Evolutionary conservation across 2,888 invertebrate genomes (phyloP).

Genomic region (Ennomos quercinarius): DNA sequence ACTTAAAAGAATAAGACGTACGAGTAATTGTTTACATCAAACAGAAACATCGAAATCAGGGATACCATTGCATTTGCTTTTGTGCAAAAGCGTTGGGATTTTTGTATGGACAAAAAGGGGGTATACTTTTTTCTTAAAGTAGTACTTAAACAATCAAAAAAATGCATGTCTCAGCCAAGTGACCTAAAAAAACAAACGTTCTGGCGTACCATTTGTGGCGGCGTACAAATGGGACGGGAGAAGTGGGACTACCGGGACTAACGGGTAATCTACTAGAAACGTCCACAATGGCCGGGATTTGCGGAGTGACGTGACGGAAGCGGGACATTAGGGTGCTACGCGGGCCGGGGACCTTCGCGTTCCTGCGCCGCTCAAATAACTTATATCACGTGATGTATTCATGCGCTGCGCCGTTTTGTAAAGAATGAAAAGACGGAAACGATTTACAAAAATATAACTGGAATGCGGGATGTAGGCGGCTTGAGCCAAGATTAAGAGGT

Average conservation of each 20-base stretch:
- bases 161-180: slow-evolving; percentile 2
- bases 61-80: too few species aligned
- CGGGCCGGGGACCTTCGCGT: slow-evolving; percentile 8
- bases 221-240: slow-evolving; percentile 13
- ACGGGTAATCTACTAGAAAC: slow-evolving; percentile 24
- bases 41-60: too few species aligned
- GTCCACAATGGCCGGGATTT: slow-evolving; percentile 24
- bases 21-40: too few species aligned
- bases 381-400: slow-evolving; percentile 16
- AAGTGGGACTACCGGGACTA: not conserved
- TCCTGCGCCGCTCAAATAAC: slow-evolving; percentile 16
- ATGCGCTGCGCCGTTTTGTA: slow-evolving; percentile 2
- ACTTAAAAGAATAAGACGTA: too few species aligned
- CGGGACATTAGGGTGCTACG: slow-evolving; percentile 20
- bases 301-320: slow-evolving; percentile 27
- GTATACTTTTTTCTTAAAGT: not conserved
- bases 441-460: slow-evolving; percentile 20
- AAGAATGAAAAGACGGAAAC: slow-evolving; percentile 12
- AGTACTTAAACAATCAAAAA: slow-evolving; percentile 7
- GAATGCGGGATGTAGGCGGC: slow-evolving; percentile 13
- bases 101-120: too few species aligned
- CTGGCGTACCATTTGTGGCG: slow-evolving; percentile 17
- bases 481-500: slow-evolving; percentile 1
- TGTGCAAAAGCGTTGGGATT: too few species aligned
- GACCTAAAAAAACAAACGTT: slow-evolving; percentile 2